Evolutionary conservation across 2,113 vertebrate genomes (phyloP), one percentile per base, ranked within the genome.

Genomic region (Ahaetulla prasina): DNA sequence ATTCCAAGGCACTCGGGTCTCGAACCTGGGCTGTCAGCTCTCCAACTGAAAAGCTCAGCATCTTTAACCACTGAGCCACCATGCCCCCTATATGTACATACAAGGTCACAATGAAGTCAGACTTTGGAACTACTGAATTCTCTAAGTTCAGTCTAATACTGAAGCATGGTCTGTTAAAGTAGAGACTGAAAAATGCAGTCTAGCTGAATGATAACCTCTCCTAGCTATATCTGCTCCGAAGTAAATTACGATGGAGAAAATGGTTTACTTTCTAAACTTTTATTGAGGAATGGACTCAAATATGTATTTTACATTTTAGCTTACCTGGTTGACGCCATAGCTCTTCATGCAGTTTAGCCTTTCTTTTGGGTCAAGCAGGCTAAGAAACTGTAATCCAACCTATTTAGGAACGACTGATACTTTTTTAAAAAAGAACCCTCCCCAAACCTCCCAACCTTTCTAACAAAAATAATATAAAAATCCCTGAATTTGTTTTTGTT

Each of bases 391-490:
- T 22, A 80, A 8, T 80, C 35, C 18, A 22, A 20, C 74, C 35
- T 80, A 80, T 80, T 39, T 80, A 43, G 68, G 8, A 80, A 80
- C 20, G 68, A 16, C 68, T 74, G 68, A 74, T 74, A 7, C n/a
- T 39, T 2, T 63, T n/a, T n/a, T n/a, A n/a, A 8, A 18, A 68
- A 35, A 74, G 35, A 43, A 30, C 30, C n/a, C 68, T 8, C 30
- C 88, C 74, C n/a, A n/a, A n/a, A n/a, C n/a, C n/a, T n/a, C n/a
- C 93, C 92, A 94, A 91, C 63, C 89, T 92, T 91, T 90, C 85
- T 52, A 94, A 91, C 60, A 92, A 94, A 87, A 94, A 89, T 54
- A 94, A 90, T 86, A 92, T 94, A 85, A 94, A 93, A 55, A 95
- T 47, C 49, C n/a, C 92, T 89, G 89, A 84, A 94, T 95, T 88